A percentile compares a stretch with the other conserved stretches of the same genome.
phyloP scores from a whole-genome alignment of 2,113 vertebrate species.

The Arothron firmamentum region DNA sequence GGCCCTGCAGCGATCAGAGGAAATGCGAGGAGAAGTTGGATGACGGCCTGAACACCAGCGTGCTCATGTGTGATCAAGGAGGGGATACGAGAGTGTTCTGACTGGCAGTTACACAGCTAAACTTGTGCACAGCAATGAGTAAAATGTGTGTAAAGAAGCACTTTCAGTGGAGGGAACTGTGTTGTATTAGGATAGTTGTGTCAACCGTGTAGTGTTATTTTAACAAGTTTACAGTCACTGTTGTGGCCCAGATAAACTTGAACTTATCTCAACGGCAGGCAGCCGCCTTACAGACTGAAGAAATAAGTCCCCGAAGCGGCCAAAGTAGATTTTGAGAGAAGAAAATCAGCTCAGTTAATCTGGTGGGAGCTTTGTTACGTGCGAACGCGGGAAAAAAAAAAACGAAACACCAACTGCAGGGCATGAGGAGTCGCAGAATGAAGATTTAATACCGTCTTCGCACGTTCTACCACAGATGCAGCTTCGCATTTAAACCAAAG shows the following conservation, averaged over 20 bases:
- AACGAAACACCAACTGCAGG: too few relatives aligned
- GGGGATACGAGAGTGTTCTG: not conserved
- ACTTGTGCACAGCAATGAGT: too few relatives aligned
- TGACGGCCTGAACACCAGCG: constrained; percentile 29
- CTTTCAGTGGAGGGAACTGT: too few relatives aligned
- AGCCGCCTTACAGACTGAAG: not conserved
- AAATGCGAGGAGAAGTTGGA: constrained; percentile 48
- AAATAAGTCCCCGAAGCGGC: not conserved
- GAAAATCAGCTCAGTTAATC: not conserved
- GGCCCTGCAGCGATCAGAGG: constrained; percentile 46
- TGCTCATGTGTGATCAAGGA: constrained; percentile 28
- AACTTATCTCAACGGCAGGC: not conserved
- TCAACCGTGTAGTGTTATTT: not conserved
- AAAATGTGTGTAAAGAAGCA: too few relatives aligned
- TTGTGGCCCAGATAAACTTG: not conserved
- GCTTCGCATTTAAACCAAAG: too few relatives aligned
- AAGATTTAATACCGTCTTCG: too few relatives aligned
- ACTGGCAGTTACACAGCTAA: not conserved
- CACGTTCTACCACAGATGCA: too few relatives aligned
- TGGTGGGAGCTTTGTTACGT: not conserved
- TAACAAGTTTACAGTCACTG: not conserved
- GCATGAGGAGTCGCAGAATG: too few relatives aligned
- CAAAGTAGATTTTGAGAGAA: not conserved
- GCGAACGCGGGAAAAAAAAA: too few relatives aligned
- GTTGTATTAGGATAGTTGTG: too few relatives aligned